Conservation (phyloP, 2,797 vertebrate species). For the Nannoperca australis region DNA sequence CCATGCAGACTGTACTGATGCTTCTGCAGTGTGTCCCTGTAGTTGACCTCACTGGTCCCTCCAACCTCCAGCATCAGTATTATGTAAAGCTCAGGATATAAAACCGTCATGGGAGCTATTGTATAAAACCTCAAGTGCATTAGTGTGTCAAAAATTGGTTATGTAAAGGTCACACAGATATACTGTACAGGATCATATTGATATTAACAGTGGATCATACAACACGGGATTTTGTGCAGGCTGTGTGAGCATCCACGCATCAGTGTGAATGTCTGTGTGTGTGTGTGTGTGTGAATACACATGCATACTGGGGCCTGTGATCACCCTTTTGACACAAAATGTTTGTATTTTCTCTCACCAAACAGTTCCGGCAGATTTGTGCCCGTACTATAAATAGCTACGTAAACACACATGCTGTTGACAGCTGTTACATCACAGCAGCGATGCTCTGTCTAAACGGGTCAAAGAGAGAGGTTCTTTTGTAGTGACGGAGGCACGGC, state of each 20-base stretch:
- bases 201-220: slow-evolving; percentile 13
- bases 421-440: slow-evolving; percentile 80
- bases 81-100: slow-evolving; percentile 56
- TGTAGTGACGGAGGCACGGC: slow-evolving; percentile 11
- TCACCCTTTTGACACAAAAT: slow-evolving; percentile 42
- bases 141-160: slow-evolving; percentile 59
- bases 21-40: slow-evolving; percentile 34
- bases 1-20: slow-evolving; percentile 25
- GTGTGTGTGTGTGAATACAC: neutral
- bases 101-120: slow-evolving; percentile 59
- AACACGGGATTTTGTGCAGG: neutral
- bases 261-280: neutral
- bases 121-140: slow-evolving; percentile 62
- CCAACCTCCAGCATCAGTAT: slow-evolving; percentile 44
- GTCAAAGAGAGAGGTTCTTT: slow-evolving; percentile 39
- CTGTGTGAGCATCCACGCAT: neutral
- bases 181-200: neutral
- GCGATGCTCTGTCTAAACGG: slow-evolving; percentile 49
- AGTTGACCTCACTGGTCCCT: slow-evolving; percentile 22
- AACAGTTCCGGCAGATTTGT: slow-evolving; percentile 54
- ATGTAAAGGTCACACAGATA: slow-evolving; percentile 57
- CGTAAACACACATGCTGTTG: slow-evolving; percentile 64
- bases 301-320: neutral
- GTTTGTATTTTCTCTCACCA: slow-evolving; percentile 56
- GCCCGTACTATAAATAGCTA: slow-evolving; percentile 76